Base-by-base conservation (phyloP, 2,888 invertebrate species). In the Xanthorhoe spadicearia region DNA sequence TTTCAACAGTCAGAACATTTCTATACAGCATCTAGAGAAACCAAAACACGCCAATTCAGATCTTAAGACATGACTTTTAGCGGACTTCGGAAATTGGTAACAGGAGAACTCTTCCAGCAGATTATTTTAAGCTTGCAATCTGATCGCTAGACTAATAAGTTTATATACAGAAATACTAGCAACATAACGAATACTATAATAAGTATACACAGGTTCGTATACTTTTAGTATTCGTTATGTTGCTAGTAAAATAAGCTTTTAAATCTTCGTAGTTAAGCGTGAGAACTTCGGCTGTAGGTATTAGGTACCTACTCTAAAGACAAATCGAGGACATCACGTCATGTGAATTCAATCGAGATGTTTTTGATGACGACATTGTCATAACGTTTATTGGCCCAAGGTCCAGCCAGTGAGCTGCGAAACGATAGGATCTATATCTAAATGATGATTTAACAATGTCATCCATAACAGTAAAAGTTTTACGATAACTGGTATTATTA, bases 1-100 rank as follows among this genome's bases (percentile, higher is more conserved):
- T 89, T 87, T 84, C 88, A 64, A 71, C 77, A 70, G 62, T 77
- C 74, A 75, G 71, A 77, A 69, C 68, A 72, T 77, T 78, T 77
- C 78, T 79, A 75, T 51, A 10, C 43, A 50, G 18, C 55, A 63
- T 18, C 61, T 59, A 74, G 77, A 72, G 49, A 77, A 77, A 77
- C 68, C 13, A 66, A 23, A 64, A 63, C 68, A 65, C 77, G 61
- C 32, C 6, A 83, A 81, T 73, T 2, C 43, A 58, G 55, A 73
- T 78, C 80, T 81, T 81, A 80, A 53, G 54, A 43, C 75, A 77
- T 38, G 71, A 72, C 52, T 74, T 76, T 51, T 67, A 63, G 64
- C 53, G 46, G 64, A 70, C 60, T 64, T 71, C 64, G 55, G 46
- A 60, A 61, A 72, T 70, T 66, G 46, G 64, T 48, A 57, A 23